A percentile compares a stretch with the other conserved stretches of the same genome.
Conservation (phyloP, 2,797 vertebrate genomes). For the Urophycis tenuis region DNA sequence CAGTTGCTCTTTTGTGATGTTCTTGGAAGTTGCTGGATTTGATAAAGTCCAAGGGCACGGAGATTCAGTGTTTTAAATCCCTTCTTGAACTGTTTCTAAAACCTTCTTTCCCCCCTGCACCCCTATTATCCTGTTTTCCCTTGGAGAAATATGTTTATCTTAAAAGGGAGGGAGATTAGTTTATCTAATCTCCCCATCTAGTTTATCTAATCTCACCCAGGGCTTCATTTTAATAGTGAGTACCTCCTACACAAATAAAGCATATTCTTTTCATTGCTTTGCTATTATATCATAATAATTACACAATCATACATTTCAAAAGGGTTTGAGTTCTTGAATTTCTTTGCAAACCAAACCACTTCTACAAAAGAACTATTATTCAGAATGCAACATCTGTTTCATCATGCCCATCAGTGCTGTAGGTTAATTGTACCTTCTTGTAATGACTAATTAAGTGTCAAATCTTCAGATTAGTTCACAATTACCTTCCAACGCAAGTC, state of each 20-base stretch:
- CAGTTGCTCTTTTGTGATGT: background rate
- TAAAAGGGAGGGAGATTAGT: too few species aligned
- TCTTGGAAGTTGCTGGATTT: background rate
- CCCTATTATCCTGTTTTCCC: too few species aligned
- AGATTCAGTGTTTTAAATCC: background rate
- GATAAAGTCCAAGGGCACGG: slow-evolving; percentile 25
- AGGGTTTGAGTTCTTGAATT: background rate
- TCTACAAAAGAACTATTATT: background rate
- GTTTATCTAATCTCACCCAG: background rate
- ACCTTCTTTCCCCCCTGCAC: too few species aligned
- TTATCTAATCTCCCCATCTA: background rate
- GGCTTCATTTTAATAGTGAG: background rate
- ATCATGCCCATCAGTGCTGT: background rate
- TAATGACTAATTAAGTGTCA: background rate
- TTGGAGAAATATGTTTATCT: too few species aligned
- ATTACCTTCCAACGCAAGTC: background rate
- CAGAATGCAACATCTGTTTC: too few species aligned
- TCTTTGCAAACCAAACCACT: background rate
- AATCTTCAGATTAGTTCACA: too few species aligned
- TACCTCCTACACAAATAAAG: background rate
- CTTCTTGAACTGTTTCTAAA: too few species aligned
- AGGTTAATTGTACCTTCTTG: background rate
- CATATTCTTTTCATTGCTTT: background rate
- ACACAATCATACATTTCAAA: background rate
- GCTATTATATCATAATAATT: background rate